Conservation (phyloP, 1,140 invertebrate species). For the Caenorhabditis briggsae region DNA sequence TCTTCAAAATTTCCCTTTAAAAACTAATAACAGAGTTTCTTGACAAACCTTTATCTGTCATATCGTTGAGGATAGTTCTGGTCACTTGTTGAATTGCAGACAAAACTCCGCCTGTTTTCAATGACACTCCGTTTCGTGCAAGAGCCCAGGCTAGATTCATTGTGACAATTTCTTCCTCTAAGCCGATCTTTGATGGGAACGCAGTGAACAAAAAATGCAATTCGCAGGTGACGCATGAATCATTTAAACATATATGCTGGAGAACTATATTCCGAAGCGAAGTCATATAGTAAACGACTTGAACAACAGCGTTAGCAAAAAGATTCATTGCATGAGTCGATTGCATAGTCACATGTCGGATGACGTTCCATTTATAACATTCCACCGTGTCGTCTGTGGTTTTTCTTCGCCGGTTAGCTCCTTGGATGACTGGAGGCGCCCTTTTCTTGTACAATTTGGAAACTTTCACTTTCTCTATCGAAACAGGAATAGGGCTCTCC, state of each 20-base stretch:
- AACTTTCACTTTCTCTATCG: not conserved
- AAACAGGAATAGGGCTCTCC: not conserved
- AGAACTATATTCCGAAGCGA: constrained; percentile 16
- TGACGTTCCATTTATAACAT: constrained; percentile 6
- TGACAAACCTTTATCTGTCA: not conserved
- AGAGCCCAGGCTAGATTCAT: not conserved
- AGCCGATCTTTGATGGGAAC: not conserved
- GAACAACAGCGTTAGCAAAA: constrained; percentile 20
- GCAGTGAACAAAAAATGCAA: constrained; percentile 32
- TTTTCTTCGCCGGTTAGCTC: not conserved
- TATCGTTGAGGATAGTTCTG: not conserved
- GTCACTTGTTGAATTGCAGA: not conserved
- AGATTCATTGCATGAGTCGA: constrained; percentile 31
- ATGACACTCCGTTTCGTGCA: constrained; percentile 7
- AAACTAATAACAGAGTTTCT: not conserved
- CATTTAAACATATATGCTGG: constrained; percentile 2
- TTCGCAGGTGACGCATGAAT: constrained; percentile 21
- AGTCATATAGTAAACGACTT: not conserved
- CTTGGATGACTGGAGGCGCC: not conserved
- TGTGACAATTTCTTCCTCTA: not conserved
- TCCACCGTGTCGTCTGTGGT: not conserved
- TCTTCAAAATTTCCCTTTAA: not conserved
- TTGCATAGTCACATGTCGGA: constrained; percentile 32
- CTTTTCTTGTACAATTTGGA: constrained; percentile 28
- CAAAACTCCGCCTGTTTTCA: constrained; percentile 32